These are phyloP conservation scores for Acipenser transmontanus DNA, from an alignment of 2,797 vertebrate genomes.

Conservation along the genomic window DNA sequence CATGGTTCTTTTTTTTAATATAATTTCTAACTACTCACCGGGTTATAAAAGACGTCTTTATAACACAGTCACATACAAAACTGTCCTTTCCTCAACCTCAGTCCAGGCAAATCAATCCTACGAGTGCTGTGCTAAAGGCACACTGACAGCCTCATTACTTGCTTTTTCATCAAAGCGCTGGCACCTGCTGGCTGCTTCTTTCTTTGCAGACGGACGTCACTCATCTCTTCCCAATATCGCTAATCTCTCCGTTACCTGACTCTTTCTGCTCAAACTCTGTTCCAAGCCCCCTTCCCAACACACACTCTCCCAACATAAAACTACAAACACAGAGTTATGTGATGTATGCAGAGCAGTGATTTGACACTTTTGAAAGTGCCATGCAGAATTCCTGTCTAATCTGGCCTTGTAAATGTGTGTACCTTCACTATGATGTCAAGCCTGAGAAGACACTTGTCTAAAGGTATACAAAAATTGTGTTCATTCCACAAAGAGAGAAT, in stretches of 20 bases:
- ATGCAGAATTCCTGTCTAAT: background rate
- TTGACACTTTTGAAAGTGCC: background rate
- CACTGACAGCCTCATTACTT: constrained; percentile 7
- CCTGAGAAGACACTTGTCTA: background rate
- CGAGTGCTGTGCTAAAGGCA: background rate
- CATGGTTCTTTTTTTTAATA: background rate
- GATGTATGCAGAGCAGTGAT: background rate
- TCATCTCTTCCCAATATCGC: constrained; percentile 1
- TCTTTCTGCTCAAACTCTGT: constrained; percentile 1
- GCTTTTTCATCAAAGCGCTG: constrained; percentile 4
- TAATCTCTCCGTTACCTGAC: background rate
- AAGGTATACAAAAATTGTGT: background rate
- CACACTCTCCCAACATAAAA: background rate
- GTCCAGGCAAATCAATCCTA: background rate
- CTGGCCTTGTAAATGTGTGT: background rate
- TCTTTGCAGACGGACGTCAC: background rate
- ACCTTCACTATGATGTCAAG: background rate
- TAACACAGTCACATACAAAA: background rate
- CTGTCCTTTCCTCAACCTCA: background rate
- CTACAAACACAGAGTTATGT: background rate
- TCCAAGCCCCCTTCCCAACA: background rate
- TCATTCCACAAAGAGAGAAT: background rate
- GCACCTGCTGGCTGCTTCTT: constrained; percentile 1
- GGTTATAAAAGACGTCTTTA: background rate
- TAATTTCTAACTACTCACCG: background rate